phyloP scores from a whole-genome alignment of 2,888 invertebrate genomes.

The Drosophila barbarae region DNA sequence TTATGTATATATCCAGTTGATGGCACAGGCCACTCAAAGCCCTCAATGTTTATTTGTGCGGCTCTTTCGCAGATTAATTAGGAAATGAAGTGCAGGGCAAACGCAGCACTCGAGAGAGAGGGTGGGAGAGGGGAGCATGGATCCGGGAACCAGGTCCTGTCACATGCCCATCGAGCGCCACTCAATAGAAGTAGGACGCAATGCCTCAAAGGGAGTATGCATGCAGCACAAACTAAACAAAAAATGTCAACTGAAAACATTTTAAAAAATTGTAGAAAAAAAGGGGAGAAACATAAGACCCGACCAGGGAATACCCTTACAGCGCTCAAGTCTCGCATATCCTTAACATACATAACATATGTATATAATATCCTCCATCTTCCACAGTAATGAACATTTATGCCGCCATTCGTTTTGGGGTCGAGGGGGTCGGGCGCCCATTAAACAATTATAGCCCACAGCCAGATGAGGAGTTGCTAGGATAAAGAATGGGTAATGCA shows the following conservation, averaged over 20 bases:
- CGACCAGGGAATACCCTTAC: too few relatives aligned
- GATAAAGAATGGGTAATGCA: slow-evolving; percentile 1
- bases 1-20: not conserved
- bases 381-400: slow-evolving; percentile 20
- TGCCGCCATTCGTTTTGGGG: slow-evolving; percentile 8
- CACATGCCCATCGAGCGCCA: slow-evolving; percentile 1
- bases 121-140: not conserved
- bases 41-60: slow-evolving; percentile 20
- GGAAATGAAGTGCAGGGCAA: slow-evolving; percentile 39
- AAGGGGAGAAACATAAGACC: too few relatives aligned
- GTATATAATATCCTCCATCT: not conserved
- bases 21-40: slow-evolving; percentile 16
- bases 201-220: slow-evolving; percentile 6
- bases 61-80: slow-evolving; percentile 27
- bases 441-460: slow-evolving; percentile 22
- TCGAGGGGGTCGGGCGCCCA: not conserved
- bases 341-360: not conserved
- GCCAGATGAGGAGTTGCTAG: not conserved
- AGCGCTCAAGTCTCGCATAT: not conserved
- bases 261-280: not conserved
- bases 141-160: not conserved
- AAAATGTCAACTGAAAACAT: slow-evolving; percentile 2
- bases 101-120: slow-evolving; percentile 10
- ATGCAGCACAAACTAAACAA: not conserved
- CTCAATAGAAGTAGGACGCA: slow-evolving; percentile 7